Evolutionary conservation across 2,888 invertebrate genomes (phyloP).

Genomic region (Bugula neritina): DNA sequence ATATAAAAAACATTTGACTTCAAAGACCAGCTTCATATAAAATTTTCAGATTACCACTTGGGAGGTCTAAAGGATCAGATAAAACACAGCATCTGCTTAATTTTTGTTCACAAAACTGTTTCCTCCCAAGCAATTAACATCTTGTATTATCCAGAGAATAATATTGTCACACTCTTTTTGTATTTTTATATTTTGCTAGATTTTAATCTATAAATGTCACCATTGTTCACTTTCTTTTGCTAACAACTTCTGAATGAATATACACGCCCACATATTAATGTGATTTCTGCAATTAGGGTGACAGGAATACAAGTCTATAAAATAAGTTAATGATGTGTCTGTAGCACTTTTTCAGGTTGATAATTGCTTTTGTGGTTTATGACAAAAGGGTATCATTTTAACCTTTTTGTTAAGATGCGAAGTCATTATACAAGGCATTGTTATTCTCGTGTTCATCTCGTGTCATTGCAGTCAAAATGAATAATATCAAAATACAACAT

Average conservation of each 20-base stretch:
- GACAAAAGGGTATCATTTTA: slow-evolving; percentile 25
- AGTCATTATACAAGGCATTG: slow-evolving; percentile 23
- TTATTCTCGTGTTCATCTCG: not conserved
- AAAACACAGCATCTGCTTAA: not conserved
- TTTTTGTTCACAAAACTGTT: not conserved
- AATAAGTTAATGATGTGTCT: not conserved
- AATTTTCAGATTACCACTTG: no score
- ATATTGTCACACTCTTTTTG: not conserved
- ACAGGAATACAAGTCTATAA: no score
- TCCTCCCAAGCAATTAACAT: not conserved
- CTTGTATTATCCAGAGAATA: not conserved
- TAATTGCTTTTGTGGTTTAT: slow-evolving; percentile 10
- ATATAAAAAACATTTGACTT: no score
- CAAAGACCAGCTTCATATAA: no score
- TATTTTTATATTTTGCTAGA: not conserved
- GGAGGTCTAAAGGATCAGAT: not conserved
- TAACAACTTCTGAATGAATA: no score
- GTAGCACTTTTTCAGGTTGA: not conserved
- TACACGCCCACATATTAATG: no score
- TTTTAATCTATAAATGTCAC: not conserved
- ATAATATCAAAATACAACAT: slow-evolving; percentile 3
- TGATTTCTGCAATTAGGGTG: no score
- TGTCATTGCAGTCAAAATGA: not conserved
- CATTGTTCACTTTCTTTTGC: no score
- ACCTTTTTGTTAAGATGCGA: slow-evolving; percentile 1